These are phyloP conservation scores for Eulemur rubriventer DNA, from an alignment of 2,797 vertebrate genomes.

Conservation along the genomic window DNA sequence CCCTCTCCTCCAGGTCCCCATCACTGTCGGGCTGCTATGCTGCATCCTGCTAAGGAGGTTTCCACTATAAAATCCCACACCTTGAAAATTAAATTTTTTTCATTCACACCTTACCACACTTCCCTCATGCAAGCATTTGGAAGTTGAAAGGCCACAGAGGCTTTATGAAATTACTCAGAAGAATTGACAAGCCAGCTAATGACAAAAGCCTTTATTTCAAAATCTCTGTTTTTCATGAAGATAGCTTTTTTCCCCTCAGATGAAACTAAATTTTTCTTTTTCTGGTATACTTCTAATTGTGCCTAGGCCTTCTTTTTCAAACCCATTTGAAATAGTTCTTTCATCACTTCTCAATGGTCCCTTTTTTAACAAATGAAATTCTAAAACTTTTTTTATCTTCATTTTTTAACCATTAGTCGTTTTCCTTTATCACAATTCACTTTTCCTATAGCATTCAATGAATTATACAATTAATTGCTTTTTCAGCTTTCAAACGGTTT, in stretches of 20 bases:
- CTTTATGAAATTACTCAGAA: conserved; percentile 26
- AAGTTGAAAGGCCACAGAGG: background rate
- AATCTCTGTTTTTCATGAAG: conserved; percentile 26
- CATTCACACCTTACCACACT: background rate
- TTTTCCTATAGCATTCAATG: background rate
- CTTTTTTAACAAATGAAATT: background rate
- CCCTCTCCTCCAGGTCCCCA: background rate
- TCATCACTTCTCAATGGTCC: background rate
- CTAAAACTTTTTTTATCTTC: background rate
- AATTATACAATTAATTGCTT: conserved; percentile 31
- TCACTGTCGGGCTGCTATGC: background rate
- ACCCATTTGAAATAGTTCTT: background rate
- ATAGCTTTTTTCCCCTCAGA: background rate
- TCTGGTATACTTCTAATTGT: background rate
- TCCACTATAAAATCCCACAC: background rate
- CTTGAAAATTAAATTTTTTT: background rate
- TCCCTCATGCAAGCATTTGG: background rate
- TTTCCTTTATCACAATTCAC: background rate
- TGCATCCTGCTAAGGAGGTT: background rate
- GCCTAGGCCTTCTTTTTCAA: background rate
- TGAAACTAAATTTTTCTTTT: background rate
- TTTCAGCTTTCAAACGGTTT: conserved; percentile 28
- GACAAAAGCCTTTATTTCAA: conserved; percentile 2
- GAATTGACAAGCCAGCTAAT: background rate
- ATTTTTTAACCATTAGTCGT: background rate